Percentiles rank a stretch among this genome's conserved stretches.
Conservation (phyloP, 1,140 invertebrate species). For the Drosophila virilis region DNA sequence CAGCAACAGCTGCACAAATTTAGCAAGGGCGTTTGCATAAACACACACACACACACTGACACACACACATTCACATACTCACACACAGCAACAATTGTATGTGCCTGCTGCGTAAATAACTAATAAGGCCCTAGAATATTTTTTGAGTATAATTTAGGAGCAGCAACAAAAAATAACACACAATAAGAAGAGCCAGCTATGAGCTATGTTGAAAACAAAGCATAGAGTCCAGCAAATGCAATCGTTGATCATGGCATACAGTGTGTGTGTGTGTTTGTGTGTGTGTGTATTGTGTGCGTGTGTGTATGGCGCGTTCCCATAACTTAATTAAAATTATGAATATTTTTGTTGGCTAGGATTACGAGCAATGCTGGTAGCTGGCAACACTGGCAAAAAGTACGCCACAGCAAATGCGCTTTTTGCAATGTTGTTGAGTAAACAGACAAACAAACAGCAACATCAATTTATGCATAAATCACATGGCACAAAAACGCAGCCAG, state of each 20-base stretch:
- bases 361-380: slow-evolving; percentile 32
- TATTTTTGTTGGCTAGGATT: slow-evolving; percentile 49
- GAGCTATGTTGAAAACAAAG: slow-evolving; percentile 2
- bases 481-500: slow-evolving; percentile 65
- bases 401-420: slow-evolving; percentile 67
- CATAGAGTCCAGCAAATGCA: slow-evolving; percentile 42
- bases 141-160: slow-evolving; percentile 69
- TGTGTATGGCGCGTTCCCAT: slow-evolving; percentile 49
- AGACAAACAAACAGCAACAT: slow-evolving; percentile 59
- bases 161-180: slow-evolving; percentile 35
- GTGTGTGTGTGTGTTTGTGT: slow-evolving; percentile 19
- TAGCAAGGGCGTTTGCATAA: slow-evolving; percentile 59
- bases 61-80: slow-evolving; percentile 31
- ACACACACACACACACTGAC: slow-evolving; percentile 49
- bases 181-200: slow-evolving; percentile 2
- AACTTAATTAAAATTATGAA: slow-evolving; percentile 78
- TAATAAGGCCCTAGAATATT: slow-evolving; percentile 74
- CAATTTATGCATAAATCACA: slow-evolving; percentile 73
- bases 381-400: slow-evolving; percentile 25
- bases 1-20: slow-evolving; percentile 26
- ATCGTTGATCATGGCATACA: slow-evolving; percentile 57
- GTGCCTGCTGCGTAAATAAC: slow-evolving; percentile 72
- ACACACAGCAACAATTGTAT: neutral
- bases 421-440: slow-evolving; percentile 43
- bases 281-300: slow-evolving; percentile 19